Base-by-base conservation (phyloP, 2,797 vertebrate species). In the Pangasius djambal region DNA sequence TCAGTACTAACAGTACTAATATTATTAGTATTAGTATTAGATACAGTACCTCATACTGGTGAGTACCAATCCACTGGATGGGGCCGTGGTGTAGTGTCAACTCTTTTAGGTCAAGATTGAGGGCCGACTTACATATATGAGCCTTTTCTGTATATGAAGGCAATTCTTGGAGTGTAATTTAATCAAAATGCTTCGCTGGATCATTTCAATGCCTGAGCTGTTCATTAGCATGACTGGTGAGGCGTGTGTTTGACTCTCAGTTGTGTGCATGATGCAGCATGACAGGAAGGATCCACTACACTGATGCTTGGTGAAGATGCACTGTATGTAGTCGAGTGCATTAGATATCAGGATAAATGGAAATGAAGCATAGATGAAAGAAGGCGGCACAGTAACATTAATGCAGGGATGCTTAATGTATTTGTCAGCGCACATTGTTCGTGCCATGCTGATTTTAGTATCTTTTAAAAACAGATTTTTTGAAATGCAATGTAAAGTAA, bases 251-350 rank as follows among this genome's bases (percentile, higher is more conserved):
- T 57, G 10, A 82, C 13, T 82, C 55, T 59, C 20, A 82, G 78
- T 25, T 37, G 34, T 82, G 79, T 82, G 57, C 20, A 55, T 57
- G 77, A 79, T 79, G 15, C 77, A 79, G n/a, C n/a, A 79, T 37
- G 79, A 61, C 79, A 37, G 28, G 28, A 78, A 78, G 28, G 28
- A n/a, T 52, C 75, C 75, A 52, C 13, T 4, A 34, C 52, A 78
- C 50, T 57, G 52, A 34, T 37, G n/a, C n/a, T 57, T 61, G 9
- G 2, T 40, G 22, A 82, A 61, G 4, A 79, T 34, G n/a, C 78
- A 5, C n/a, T 34, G 16, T 22, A 82, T 37, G 79, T 40, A 59
- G 52, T 40, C 34, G 25, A 82, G 55, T 40, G 55, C 25, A 61
- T 82, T 82, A 3, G 6, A 15, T 61, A 40, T 37, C 55, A 6